Conservation (phyloP, 2,888 invertebrate genomes). For the Limenitis arthemis region DNA sequence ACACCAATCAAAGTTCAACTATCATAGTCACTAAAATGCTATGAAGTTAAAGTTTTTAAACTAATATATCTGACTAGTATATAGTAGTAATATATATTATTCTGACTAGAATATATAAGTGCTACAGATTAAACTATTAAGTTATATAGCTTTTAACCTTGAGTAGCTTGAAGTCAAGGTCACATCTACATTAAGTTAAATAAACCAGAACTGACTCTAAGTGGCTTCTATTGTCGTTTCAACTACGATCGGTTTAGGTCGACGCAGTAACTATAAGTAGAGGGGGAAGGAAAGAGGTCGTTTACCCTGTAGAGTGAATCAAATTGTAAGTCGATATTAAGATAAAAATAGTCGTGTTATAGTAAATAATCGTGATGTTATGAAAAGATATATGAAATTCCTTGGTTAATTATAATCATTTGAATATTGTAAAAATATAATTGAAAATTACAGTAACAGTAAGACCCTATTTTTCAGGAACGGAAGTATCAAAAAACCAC, state of each 20-base stretch:
- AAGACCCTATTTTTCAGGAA: too few species aligned
- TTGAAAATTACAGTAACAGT: too few species aligned
- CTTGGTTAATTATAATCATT: too few species aligned
- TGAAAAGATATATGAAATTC: too few species aligned
- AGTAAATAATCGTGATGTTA: neutral
- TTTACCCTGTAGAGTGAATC: slow-evolving; percentile 54
- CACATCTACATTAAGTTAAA: slow-evolving; percentile 35
- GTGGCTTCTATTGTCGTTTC: slow-evolving; percentile 50
- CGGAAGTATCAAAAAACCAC: too few species aligned
- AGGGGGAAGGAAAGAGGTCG: slow-evolving; percentile 50
- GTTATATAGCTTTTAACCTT: slow-evolving; percentile 51
- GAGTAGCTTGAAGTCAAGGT: slow-evolving; percentile 56
- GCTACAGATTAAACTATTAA: neutral
- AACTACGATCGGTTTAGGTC: slow-evolving; percentile 50
- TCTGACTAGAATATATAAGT: too few species aligned
- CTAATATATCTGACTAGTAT: too few species aligned
- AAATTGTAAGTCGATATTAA: slow-evolving; percentile 45
- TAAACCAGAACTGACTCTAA: slow-evolving; percentile 34
- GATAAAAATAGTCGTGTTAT: neutral
- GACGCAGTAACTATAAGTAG: slow-evolving; percentile 45
- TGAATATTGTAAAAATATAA: too few species aligned
- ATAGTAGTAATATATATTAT: too few species aligned
- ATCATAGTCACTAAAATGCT: too few species aligned
- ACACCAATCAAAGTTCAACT: too few species aligned
- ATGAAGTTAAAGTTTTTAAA: too few species aligned